Conservation (phyloP, 1,140 invertebrate genomes). For the Maconellicoccus hirsutus region DNA sequence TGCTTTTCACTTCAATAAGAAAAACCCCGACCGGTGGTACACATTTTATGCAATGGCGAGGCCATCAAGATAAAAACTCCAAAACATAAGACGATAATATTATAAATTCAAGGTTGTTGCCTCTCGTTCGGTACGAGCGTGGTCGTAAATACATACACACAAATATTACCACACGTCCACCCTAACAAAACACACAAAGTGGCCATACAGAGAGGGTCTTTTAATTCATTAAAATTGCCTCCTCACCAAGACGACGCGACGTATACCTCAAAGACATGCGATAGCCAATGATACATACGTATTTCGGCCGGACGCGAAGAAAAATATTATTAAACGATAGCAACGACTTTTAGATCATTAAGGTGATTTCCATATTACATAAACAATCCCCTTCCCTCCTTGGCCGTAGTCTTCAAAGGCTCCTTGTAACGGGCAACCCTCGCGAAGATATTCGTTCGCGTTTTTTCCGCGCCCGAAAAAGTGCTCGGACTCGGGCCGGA, state of each 20-base stretch:
- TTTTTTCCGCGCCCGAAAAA: neutral
- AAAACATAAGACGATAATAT: conserved; percentile 20
- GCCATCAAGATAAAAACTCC: conserved; percentile 17
- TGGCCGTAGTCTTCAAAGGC: neutral
- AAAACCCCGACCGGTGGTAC: conserved; percentile 3
- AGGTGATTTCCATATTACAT: neutral
- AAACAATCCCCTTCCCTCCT: neutral
- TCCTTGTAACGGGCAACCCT: too few relatives aligned
- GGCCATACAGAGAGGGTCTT: too few relatives aligned
- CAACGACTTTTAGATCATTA: too few relatives aligned
- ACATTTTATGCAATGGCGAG: conserved; percentile 19
- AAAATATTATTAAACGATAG: too few relatives aligned
- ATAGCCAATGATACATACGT: neutral
- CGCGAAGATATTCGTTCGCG: neutral
- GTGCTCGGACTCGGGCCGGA: neutral
- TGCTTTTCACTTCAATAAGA: neutral
- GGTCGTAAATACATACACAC: neutral
- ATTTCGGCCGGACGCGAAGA: too few relatives aligned
- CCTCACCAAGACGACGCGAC: too few relatives aligned
- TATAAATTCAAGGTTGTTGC: conserved; percentile 19
- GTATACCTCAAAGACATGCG: conserved; percentile 12
- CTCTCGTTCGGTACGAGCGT: too few relatives aligned
- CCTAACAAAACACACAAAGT: too few relatives aligned
- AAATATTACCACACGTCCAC: conserved; percentile 3
- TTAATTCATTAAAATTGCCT: neutral